A percentile compares a stretch with the other conserved stretches of the same genome.
These are phyloP conservation scores for Bothrops alternatus DNA, from an alignment of 2,797 vertebrate species.

Conservation along the genomic window DNA sequence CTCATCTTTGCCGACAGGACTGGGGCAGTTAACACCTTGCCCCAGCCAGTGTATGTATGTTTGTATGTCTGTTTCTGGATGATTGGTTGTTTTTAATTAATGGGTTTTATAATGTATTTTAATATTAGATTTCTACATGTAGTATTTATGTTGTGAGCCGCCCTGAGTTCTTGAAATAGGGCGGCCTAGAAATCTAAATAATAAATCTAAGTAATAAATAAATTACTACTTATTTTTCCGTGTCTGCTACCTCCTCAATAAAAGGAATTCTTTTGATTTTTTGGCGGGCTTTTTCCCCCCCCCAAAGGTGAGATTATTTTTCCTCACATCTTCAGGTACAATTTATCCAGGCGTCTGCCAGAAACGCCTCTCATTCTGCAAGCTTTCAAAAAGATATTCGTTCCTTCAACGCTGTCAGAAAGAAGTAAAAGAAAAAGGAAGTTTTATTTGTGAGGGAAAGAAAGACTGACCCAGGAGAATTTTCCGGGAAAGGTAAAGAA, in stretches of 20 bases:
- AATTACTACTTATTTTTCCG: constrained; percentile 38
- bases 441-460: constrained; percentile 7
- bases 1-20: no score
- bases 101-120: no score
- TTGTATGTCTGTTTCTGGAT: no score
- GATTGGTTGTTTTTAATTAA: no score
- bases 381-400: constrained; percentile 40
- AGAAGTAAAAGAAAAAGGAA: neutral
- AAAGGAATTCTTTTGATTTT: constrained; percentile 14
- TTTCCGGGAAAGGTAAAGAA: neutral
- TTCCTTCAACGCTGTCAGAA: neutral
- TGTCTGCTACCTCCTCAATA: constrained; percentile 34
- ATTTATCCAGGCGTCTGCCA: constrained; percentile 59
- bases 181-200: no score
- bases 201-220: no score
- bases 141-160: no score
- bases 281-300: neutral
- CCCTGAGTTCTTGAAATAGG: no score
- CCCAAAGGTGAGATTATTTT: constrained; percentile 47
- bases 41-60: no score
- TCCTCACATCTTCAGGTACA: constrained; percentile 61
- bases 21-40: no score
- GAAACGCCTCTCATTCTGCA: constrained; percentile 49
- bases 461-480: neutral
- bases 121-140: no score